Evolutionary conservation across 2,113 vertebrate species (phyloP).

Genomic region (Xiphophorus couchianus): DNA sequence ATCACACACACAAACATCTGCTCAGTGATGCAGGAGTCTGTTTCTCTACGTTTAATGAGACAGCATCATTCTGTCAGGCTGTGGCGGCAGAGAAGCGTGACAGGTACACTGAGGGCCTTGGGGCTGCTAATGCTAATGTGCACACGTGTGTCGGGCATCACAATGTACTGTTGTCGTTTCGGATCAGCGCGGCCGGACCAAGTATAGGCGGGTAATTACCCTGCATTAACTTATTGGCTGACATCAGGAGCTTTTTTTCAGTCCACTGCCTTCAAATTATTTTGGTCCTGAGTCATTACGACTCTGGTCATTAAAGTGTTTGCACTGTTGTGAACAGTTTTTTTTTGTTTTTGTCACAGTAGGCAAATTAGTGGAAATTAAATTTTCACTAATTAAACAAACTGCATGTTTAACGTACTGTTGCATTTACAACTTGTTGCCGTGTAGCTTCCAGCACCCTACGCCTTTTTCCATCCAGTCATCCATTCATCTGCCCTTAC

Average conservation of each 20-base stretch:
- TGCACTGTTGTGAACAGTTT: conserved; percentile 4
- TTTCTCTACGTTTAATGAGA: conserved; percentile 60
- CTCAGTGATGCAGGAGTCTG: conserved; percentile 44
- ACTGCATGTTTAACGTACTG: too few relatives aligned
- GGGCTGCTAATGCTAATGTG: conserved; percentile 42
- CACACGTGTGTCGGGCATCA: conserved; percentile 10
- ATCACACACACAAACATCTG: conserved; percentile 2
- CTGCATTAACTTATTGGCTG: conserved; percentile 67
- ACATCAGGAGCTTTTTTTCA: conserved; percentile 49
- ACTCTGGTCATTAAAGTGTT: conserved; percentile 56
- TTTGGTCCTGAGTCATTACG: conserved; percentile 38
- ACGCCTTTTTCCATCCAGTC: too few relatives aligned
- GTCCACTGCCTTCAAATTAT: conserved; percentile 54
- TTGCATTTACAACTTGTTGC: too few relatives aligned
- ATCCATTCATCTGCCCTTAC: too few relatives aligned
- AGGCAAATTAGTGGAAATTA: not conserved
- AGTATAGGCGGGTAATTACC: conserved; percentile 52
- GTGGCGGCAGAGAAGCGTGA: conserved; percentile 35
- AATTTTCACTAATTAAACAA: not conserved
- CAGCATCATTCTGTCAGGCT: conserved; percentile 49
- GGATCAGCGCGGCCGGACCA: conserved; percentile 34
- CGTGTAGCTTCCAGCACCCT: too few relatives aligned
- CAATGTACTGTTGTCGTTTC: conserved; percentile 46
- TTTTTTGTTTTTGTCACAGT: not conserved
- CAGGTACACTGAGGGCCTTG: conserved; percentile 24